Conservation (phyloP, 2,113 vertebrate genomes). For the Eolophus roseicapilla region DNA sequence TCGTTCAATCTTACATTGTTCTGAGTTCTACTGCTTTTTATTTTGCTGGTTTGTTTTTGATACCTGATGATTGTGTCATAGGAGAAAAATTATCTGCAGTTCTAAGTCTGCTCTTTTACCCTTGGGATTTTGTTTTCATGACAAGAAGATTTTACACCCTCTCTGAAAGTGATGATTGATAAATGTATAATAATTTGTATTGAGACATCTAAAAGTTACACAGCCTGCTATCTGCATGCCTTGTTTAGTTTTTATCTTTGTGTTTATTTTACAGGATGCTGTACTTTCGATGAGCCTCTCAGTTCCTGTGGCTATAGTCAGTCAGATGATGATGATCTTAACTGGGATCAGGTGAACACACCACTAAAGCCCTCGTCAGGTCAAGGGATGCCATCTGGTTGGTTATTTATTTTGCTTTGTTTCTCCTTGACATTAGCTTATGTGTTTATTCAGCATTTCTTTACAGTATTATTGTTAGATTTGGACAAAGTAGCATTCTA, state of each 20-base stretch:
- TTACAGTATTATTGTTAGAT: background rate
- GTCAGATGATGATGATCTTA: constrained; percentile 89
- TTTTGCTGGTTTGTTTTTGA: background rate
- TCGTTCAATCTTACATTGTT: fast-evolving
- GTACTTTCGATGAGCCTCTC: constrained; percentile 90
- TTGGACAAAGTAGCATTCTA: background rate
- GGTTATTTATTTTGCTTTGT: constrained; percentile 37
- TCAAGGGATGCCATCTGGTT: constrained; percentile 94
- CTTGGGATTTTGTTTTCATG: background rate
- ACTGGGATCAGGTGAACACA: constrained; percentile 91
- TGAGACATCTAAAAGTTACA: background rate
- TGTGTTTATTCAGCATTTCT: background rate
- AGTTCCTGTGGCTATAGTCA: constrained; percentile 91
- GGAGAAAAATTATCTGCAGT: background rate
- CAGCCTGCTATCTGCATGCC: background rate
- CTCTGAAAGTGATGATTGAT: background rate
- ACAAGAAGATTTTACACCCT: background rate
- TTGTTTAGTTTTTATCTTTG: background rate
- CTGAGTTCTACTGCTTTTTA: background rate
- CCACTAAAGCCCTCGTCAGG: constrained; percentile 80
- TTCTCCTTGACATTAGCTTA: background rate
- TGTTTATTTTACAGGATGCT: constrained; percentile 82
- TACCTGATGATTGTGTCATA: background rate
- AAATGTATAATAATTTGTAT: background rate
- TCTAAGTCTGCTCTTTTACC: background rate